Conservation (phyloP, 37 sponge, comb jelly and placozoan species). For the Ianthella basta region DNA sequence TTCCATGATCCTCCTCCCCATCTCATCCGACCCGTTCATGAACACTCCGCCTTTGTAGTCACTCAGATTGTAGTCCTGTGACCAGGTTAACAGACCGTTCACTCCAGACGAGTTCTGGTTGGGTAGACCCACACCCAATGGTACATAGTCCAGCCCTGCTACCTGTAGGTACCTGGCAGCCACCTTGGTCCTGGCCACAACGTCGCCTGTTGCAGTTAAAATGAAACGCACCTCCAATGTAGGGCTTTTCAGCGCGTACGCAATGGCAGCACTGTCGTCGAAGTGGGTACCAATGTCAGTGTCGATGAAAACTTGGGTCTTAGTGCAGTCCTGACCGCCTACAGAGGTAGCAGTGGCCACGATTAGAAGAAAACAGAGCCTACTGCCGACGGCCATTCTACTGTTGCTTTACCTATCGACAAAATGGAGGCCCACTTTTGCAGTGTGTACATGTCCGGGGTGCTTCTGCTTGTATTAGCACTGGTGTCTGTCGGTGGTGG, state of each 20-base stretch:
- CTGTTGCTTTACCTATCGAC: too few relatives aligned
- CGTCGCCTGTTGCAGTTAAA: conserved; percentile 70
- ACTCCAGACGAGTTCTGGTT: not conserved
- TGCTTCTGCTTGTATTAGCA: not conserved
- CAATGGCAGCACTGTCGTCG: conserved; percentile 77
- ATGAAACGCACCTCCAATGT: conserved; percentile 69
- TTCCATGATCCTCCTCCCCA: conserved; percentile 52
- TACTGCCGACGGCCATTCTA: too few relatives aligned
- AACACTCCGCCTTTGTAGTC: conserved; percentile 65
- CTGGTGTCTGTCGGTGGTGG: not conserved
- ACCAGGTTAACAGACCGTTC: conserved; percentile 51
- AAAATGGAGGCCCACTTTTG: too few relatives aligned
- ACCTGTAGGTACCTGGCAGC: conserved; percentile 59
- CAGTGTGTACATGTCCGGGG: too few relatives aligned
- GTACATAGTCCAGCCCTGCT: conserved; percentile 60
- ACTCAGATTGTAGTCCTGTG: conserved; percentile 37
- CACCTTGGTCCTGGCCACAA: conserved; percentile 61
- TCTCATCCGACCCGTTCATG: conserved; percentile 61
- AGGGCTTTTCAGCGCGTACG: conserved; percentile 51
- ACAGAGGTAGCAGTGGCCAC: too few relatives aligned
- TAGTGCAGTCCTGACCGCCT: not conserved
- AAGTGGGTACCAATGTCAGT: conserved; percentile 76
- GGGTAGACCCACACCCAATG: conserved; percentile 64
- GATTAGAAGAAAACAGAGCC: too few relatives aligned
- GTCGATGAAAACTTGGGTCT: conserved; percentile 76